A percentile compares a stretch with the other conserved stretches of the same genome.
phyloP scores from a whole-genome alignment of 2,797 vertebrate genomes.

The Peromyscus melanophrys region DNA sequence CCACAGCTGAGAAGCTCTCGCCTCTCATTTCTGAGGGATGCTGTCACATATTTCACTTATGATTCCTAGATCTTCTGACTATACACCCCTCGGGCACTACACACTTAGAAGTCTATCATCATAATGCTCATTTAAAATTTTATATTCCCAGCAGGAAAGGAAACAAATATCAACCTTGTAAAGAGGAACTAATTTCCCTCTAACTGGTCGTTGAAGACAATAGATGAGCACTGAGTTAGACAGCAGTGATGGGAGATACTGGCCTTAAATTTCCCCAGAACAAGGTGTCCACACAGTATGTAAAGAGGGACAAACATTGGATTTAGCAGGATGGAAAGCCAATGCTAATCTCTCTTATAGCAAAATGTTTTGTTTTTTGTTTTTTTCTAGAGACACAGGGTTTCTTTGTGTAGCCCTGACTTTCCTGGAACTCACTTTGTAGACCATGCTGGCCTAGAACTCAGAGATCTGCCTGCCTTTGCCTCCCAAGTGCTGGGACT shows the following conservation, averaged over 20 bases:
- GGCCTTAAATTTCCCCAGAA: neutral
- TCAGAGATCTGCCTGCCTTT: neutral
- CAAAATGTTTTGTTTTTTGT: neutral
- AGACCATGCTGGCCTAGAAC: neutral
- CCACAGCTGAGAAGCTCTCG: neutral
- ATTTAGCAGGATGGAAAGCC: neutral
- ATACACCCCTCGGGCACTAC: neutral
- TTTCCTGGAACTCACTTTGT: neutral
- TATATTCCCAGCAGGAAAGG: neutral
- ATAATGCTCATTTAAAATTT: neutral
- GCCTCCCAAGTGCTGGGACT: neutral
- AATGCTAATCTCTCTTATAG: neutral
- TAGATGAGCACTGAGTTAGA: neutral
- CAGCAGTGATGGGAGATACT: neutral
- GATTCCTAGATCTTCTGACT: neutral
- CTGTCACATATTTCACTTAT: neutral
- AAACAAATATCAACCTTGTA: neutral
- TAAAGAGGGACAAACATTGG: neutral
- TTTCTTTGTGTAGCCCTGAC: neutral
- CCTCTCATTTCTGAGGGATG: neutral
- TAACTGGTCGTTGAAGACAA: neutral
- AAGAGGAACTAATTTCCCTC: neutral
- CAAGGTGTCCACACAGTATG: neutral
- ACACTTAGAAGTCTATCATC: neutral
- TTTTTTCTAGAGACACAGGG: neutral